Evolutionary conservation across 2,113 vertebrate species (phyloP).

Genomic region (Pristiophorus japonicus): DNA sequence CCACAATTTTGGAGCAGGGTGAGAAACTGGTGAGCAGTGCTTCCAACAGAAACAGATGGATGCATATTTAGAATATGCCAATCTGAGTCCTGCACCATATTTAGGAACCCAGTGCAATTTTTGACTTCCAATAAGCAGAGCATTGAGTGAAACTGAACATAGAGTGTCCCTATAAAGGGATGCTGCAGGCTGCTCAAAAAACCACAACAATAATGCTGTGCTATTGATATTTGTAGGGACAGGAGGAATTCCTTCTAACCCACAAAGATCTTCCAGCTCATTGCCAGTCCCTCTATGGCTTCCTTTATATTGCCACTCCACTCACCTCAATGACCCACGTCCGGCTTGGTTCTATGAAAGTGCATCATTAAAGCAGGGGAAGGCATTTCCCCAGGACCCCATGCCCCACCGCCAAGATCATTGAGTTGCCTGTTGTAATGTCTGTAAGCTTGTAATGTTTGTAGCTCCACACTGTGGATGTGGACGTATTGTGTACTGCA

Average conservation of each 20-base stretch:
- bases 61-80: not conserved
- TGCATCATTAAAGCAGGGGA: too few species aligned
- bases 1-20: not conserved
- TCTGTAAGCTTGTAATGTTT: too few species aligned
- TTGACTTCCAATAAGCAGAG: not conserved
- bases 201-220: not conserved
- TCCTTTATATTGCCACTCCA: not conserved
- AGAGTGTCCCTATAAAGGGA: not conserved
- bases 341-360: too few species aligned
- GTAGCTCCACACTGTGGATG: too few species aligned
- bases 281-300: not conserved
- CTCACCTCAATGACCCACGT: too few species aligned
- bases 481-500: too few species aligned
- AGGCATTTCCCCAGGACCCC: too few species aligned
- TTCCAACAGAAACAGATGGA: not conserved
- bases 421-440: too few species aligned
- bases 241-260: not conserved
- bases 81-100: not conserved
- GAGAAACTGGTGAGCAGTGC: not conserved
- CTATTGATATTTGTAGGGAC: too few species aligned
- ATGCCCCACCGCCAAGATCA: too few species aligned
- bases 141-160: too few species aligned
- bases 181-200: not conserved
- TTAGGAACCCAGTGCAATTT: not conserved
- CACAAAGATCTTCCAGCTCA: not conserved